A percentile compares a stretch with the other conserved stretches of the same genome.
Evolutionary conservation across 2,888 invertebrate genomes (phyloP).

Genomic region (Callimorpha dominula): DNA sequence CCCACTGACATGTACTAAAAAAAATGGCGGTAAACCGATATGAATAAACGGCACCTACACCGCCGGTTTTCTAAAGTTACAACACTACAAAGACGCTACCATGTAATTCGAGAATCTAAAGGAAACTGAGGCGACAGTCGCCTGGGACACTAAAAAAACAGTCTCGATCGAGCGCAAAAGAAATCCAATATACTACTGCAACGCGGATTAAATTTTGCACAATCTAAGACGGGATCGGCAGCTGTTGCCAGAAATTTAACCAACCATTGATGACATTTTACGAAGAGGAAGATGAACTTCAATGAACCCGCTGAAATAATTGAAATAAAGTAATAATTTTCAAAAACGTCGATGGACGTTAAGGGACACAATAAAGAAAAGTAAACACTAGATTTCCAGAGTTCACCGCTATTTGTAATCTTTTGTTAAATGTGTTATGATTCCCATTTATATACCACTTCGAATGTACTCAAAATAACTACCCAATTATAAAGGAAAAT

Average conservation of each 20-base stretch:
- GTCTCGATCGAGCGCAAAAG: conserved; percentile 80
- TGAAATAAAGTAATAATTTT: conserved; percentile 49
- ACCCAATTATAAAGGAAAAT: conserved; percentile 65
- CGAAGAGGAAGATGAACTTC: conserved; percentile 63
- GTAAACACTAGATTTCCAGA: conserved; percentile 22
- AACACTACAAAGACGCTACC: conserved; percentile 80
- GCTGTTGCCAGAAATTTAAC: conserved; percentile 79
- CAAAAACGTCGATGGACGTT: conserved; percentile 28
- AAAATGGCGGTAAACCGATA: conserved; percentile 72
- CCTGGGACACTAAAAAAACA: conserved; percentile 78
- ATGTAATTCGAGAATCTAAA: conserved; percentile 80
- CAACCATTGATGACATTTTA: conserved; percentile 70
- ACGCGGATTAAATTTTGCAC: conserved; percentile 83
- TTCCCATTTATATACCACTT: conserved; percentile 22
- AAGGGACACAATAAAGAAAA: conserved; percentile 42
- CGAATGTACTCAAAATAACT: conserved; percentile 54
- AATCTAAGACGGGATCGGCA: conserved; percentile 79
- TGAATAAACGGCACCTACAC: conserved; percentile 68
- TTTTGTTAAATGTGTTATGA: conserved; percentile 18
- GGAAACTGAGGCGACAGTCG: conserved; percentile 83
- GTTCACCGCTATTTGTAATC: conserved; percentile 26
- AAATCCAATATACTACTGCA: conserved; percentile 83
- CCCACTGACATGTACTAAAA: conserved; percentile 70
- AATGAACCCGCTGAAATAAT: conserved; percentile 57
- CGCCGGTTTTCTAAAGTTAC: conserved; percentile 69